These are phyloP conservation scores for Ptychodera flava DNA, from an alignment of 35 echinoderm and acorn worm genomes.

Conservation along the genomic window DNA sequence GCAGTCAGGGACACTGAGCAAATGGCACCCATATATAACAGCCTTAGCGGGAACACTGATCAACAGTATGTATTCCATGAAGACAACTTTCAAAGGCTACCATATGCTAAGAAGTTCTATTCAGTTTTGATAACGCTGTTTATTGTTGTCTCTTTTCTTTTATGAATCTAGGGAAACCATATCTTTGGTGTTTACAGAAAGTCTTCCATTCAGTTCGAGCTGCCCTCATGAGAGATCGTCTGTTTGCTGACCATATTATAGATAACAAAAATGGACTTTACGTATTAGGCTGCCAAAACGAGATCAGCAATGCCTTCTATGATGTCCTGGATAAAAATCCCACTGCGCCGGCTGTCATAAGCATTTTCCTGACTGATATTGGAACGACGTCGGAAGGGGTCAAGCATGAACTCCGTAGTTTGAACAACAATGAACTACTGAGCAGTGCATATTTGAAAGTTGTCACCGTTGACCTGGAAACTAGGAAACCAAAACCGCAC, in stretches of 20 bases:
- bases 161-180: not conserved
- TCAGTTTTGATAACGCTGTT: too few species aligned
- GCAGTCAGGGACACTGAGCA: too few species aligned
- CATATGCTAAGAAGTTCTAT: not conserved
- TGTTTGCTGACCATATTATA: not conserved
- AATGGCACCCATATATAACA: too few species aligned
- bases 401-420: not conserved
- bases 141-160: not conserved
- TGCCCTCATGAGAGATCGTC: not conserved
- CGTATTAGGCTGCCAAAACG: not conserved
- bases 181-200: not conserved
- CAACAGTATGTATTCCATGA: too few species aligned
- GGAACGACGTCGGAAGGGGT: not conserved
- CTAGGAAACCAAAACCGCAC: not conserved
- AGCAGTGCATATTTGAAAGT: not conserved
- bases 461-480: not conserved
- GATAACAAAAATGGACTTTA: not conserved
- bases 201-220: not conserved
- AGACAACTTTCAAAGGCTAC: too few species aligned
- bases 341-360: not conserved
- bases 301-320: not conserved
- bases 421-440: not conserved
- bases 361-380: not conserved
- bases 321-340: not conserved
- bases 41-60: too few species aligned